Conservation (phyloP, 92 coral and sea anemone genomes). For the Scolanthus callimorphus region DNA sequence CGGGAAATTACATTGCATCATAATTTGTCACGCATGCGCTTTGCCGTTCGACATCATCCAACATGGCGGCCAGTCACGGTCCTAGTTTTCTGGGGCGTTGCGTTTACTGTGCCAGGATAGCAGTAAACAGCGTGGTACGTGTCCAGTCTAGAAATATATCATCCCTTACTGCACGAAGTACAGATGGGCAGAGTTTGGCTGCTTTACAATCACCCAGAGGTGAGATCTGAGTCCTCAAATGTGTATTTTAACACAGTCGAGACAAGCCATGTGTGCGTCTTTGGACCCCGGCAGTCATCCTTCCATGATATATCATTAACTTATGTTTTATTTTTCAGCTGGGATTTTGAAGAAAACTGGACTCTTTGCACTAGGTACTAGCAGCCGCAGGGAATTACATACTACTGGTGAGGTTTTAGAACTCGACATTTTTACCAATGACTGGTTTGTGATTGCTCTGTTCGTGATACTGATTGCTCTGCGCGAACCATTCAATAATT, state of each 20-base stretch:
- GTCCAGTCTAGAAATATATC: neutral
- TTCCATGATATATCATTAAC: no score
- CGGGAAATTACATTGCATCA: neutral
- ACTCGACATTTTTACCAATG: no score
- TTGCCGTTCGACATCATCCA: neutral
- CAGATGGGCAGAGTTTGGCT: neutral
- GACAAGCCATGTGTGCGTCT: neutral
- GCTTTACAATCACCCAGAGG: neutral
- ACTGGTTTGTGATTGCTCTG: no score
- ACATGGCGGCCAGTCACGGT: conserved; percentile 58
- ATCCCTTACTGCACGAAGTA: neutral
- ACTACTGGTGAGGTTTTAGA: conserved; percentile 19
- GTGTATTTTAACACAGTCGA: neutral
- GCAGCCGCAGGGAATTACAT: conserved; percentile 16
- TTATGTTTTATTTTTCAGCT: neutral
- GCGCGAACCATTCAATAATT: no score
- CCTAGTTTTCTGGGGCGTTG: neutral
- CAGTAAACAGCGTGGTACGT: neutral
- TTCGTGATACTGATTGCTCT: no score
- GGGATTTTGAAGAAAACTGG: neutral
- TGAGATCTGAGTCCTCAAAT: neutral
- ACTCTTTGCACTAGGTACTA: neutral
- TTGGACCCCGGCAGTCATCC: neutral
- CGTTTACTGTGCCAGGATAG: neutral
- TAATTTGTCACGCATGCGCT: conserved; percentile 21